phyloP scores from a whole-genome alignment of 1,140 invertebrate genomes.

The Bombus fervidus region DNA sequence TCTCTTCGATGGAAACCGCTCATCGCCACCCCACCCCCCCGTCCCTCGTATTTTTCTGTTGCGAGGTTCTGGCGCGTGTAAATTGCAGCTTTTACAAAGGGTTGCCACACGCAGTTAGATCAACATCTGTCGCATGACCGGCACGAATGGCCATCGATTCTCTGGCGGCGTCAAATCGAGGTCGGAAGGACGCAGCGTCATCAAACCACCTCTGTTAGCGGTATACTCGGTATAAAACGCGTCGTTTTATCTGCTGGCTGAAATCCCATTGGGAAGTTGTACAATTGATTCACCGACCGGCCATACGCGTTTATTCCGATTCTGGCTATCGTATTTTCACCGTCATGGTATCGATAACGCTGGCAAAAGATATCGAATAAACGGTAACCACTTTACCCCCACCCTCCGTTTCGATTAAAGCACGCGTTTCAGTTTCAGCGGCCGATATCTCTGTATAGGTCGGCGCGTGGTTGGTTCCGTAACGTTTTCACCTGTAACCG shows the following conservation, averaged over 20 bases:
- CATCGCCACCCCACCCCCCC: background rate
- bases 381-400: conserved; percentile 4
- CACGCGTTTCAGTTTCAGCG: background rate
- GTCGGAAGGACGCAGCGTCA: conserved; percentile 48
- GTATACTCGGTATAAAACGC: conserved; percentile 27
- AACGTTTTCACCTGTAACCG: background rate
- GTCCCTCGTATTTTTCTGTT: conserved; percentile 54
- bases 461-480: background rate
- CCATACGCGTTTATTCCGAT: conserved; percentile 21
- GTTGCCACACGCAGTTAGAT: conserved; percentile 53
- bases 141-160: conserved; percentile 55
- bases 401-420: background rate
- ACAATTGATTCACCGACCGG: conserved; percentile 41
- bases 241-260: conserved; percentile 21
- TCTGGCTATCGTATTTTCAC: conserved; percentile 20
- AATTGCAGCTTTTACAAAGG: conserved; percentile 65
- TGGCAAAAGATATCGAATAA: conserved; percentile 24
- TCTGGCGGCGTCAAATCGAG: conserved; percentile 50
- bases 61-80: conserved; percentile 54
- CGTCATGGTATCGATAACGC: background rate
- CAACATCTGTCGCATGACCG: conserved; percentile 63
- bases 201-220: background rate
- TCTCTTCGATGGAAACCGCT: conserved; percentile 26
- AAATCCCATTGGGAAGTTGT: conserved; percentile 34
- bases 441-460: background rate